Evolutionary conservation across 2,888 invertebrate species (phyloP).

Genomic region (Apamea anceps): DNA sequence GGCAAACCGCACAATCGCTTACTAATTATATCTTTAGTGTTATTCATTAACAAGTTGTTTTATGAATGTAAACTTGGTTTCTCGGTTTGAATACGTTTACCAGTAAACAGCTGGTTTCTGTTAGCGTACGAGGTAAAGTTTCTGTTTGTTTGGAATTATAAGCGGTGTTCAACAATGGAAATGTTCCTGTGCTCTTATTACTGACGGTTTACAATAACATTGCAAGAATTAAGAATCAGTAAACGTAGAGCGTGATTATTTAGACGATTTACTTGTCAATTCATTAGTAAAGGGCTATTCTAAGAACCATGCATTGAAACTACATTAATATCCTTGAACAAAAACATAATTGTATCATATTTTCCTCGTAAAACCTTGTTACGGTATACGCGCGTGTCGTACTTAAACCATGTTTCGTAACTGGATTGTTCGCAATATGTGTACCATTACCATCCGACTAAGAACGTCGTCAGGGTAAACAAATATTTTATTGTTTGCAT

Average conservation of each 20-base stretch:
- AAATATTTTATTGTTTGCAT: slow-evolving; percentile 62
- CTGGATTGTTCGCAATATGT: slow-evolving; percentile 17
- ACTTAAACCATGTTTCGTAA: slow-evolving; percentile 17
- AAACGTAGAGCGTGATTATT: slow-evolving; percentile 13
- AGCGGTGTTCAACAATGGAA: slow-evolving; percentile 35
- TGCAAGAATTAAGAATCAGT: not conserved
- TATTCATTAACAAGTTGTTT: slow-evolving; percentile 57
- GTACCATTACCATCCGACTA: slow-evolving; percentile 27
- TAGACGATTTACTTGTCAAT: slow-evolving; percentile 6
- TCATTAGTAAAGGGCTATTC: not conserved
- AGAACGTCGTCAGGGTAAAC: slow-evolving; percentile 60
- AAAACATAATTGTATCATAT: not conserved
- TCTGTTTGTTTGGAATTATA: slow-evolving; percentile 46
- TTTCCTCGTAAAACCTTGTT: slow-evolving; percentile 36
- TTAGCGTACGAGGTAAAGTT: slow-evolving; percentile 31
- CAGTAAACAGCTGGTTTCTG: slow-evolving; percentile 47
- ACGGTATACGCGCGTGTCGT: not conserved
- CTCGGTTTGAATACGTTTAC: slow-evolving; percentile 36
- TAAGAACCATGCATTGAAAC: not conserved
- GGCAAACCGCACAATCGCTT: slow-evolving; percentile 53
- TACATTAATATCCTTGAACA: not conserved
- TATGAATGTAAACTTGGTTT: slow-evolving; percentile 51
- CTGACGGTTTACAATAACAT: slow-evolving; percentile 15
- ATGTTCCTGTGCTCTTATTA: slow-evolving; percentile 25
- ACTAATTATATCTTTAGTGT: slow-evolving; percentile 58